Conservation (phyloP, 2,797 vertebrate genomes). For the Eulemur coronatus region DNA sequence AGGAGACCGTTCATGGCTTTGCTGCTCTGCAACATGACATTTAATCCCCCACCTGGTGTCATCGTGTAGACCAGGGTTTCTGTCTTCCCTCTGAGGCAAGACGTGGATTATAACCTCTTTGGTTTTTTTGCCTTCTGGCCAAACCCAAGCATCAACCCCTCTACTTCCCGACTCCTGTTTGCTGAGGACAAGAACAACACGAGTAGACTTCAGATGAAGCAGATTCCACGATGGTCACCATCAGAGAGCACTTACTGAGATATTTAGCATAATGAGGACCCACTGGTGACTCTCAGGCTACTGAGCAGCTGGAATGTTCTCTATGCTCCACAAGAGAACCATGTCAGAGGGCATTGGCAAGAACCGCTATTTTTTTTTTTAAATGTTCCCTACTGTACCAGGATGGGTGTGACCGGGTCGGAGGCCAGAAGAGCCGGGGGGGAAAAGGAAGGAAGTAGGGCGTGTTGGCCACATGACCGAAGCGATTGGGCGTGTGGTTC, state of each 20-base stretch:
- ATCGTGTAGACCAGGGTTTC: background rate
- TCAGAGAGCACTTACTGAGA: background rate
- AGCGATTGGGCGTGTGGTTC: constrained; percentile 68
- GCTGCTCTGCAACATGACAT: background rate
- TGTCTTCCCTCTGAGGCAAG: background rate
- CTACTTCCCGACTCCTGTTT: background rate
- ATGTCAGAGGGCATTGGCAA: constrained; percentile 47
- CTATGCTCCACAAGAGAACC: background rate
- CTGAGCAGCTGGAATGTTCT: background rate
- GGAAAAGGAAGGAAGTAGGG: constrained; percentile 66
- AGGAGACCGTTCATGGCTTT: background rate
- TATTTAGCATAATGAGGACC: background rate
- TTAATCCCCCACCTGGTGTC: background rate
- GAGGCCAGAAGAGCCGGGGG: constrained; percentile 67
- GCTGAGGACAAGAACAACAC: background rate
- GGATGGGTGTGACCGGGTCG: constrained; percentile 71
- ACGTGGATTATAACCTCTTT: background rate
- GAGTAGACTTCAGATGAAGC: background rate
- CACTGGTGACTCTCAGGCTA: background rate
- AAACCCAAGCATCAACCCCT: background rate
- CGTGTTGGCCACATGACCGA: constrained; percentile 72
- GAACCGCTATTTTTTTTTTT: background rate
- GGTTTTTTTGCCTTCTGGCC: background rate
- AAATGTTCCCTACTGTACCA: constrained; percentile 8
- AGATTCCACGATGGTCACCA: background rate